These are phyloP conservation scores for Nerophis lumbriciformis DNA, from an alignment of 2,113 vertebrate genomes.

Conservation along the genomic window DNA sequence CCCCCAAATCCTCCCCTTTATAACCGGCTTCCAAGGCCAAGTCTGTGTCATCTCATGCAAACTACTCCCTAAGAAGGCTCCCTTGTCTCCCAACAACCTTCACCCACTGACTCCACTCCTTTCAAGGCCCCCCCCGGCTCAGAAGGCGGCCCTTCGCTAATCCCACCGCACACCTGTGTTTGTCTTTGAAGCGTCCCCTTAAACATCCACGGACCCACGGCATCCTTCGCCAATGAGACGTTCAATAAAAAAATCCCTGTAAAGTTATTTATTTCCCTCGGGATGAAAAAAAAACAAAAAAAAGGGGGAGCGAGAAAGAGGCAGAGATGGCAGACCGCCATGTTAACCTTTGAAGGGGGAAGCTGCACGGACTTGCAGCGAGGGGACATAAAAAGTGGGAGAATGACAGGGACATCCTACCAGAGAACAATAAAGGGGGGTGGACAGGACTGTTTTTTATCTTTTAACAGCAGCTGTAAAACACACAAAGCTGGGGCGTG, in stretches of 20 bases:
- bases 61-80: constrained; percentile 9
- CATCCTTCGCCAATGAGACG: constrained; percentile 58
- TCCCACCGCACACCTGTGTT: constrained; percentile 66
- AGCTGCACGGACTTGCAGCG: constrained; percentile 61
- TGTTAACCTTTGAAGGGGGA: constrained; percentile 65
- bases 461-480: constrained; percentile 74
- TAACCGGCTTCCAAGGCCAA: background rate
- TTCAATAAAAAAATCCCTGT: constrained; percentile 68
- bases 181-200: constrained; percentile 62
- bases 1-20: too few relatives aligned
- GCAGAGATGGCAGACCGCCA: constrained; percentile 45
- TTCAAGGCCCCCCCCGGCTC: constrained; percentile 44
- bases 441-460: constrained; percentile 70
- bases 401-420: constrained; percentile 70
- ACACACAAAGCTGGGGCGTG: constrained; percentile 64
- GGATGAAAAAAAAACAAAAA: constrained; percentile 34
- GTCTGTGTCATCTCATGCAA: background rate
- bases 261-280: constrained; percentile 69
- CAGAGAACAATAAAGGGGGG: constrained; percentile 72
- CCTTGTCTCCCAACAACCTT: constrained; percentile 45
- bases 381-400: constrained; percentile 66
- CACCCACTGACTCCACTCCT: constrained; percentile 47
- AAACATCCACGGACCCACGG: constrained; percentile 55
- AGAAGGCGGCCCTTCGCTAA: constrained; percentile 48
- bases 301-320: background rate